Conservation (phyloP, 2,888 invertebrate genomes). For the Ophion obscuratus region DNA sequence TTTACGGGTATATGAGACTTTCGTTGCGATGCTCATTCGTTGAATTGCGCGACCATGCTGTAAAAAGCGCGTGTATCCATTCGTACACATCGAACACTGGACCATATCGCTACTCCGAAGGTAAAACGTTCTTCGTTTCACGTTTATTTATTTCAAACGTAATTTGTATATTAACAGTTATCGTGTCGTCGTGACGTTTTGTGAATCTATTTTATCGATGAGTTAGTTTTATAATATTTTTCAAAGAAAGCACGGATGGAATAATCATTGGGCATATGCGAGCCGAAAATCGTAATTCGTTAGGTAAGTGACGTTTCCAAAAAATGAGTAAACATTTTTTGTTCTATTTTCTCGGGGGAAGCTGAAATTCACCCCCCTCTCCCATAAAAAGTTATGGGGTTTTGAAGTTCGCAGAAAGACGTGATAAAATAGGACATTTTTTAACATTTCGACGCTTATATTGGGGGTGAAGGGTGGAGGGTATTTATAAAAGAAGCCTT, state of each 20-base stretch:
- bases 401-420: too few species aligned
- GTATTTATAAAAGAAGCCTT: too few species aligned
- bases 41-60: background rate
- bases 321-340: too few species aligned
- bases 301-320: too few species aligned
- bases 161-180: background rate
- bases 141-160: constrained; percentile 1
- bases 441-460: too few species aligned
- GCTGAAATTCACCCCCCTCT: too few species aligned
- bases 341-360: too few species aligned
- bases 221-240: background rate
- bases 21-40: constrained; percentile 44
- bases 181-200: background rate
- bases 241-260: background rate
- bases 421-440: too few species aligned
- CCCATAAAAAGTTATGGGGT: too few species aligned
- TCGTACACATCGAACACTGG: background rate
- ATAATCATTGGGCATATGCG: background rate
- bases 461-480: too few species aligned
- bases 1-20: constrained; percentile 63
- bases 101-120: background rate
- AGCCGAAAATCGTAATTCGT: background rate
- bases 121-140: constrained; percentile 8
- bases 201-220: background rate
- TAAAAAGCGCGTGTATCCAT: background rate